Conservation (phyloP, 2,113 vertebrate genomes). For the Psilopsiagon aurifrons region DNA sequence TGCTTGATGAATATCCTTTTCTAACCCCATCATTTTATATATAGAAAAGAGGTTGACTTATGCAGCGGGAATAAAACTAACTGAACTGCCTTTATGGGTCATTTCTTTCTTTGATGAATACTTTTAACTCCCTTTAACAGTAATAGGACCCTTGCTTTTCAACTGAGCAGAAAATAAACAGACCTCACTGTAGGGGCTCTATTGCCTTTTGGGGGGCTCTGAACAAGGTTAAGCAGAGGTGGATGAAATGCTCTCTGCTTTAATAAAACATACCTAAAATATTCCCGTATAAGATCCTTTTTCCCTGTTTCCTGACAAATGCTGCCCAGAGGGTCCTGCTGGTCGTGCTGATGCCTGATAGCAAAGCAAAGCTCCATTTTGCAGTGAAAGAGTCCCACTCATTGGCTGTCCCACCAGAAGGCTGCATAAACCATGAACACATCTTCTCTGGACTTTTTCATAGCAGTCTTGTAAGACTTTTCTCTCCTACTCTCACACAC, state of each 20-base stretch:
- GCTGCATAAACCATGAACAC: not conserved
- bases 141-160: constrained; percentile 62
- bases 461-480: not conserved
- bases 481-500: not conserved
- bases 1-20: constrained; percentile 50
- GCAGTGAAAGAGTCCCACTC: not conserved
- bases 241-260: not conserved
- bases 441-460: not conserved
- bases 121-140: constrained; percentile 39
- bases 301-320: not conserved
- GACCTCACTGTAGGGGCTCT: not conserved
- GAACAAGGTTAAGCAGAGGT: not conserved
- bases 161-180: constrained; percentile 62
- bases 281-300: not conserved
- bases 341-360: not conserved
- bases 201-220: constrained; percentile 37
- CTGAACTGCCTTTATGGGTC: constrained; percentile 65
- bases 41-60: constrained; percentile 60
- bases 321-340: not conserved
- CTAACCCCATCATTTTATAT: constrained; percentile 54
- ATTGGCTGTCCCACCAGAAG: not conserved
- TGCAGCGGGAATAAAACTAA: constrained; percentile 61
- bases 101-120: constrained; percentile 72
- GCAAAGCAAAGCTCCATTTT: not conserved
- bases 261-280: not conserved